These are phyloP conservation scores for Plebejus anna DNA, from an alignment of 2,888 invertebrate genomes.

Conservation along the genomic window DNA sequence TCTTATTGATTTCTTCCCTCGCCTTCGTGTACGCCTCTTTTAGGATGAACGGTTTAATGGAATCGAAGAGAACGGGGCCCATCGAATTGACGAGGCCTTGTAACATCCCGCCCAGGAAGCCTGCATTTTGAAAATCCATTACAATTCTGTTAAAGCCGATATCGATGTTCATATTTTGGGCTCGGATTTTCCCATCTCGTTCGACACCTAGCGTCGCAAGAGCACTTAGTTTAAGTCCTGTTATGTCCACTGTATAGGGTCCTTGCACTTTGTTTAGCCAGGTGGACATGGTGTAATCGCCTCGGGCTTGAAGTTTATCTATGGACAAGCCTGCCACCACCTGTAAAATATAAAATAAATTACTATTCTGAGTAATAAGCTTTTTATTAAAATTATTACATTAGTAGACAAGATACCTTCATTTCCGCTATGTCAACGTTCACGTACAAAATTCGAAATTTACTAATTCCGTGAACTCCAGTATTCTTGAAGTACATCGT, in stretches of 20 bases:
- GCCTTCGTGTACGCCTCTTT: constrained; percentile 88
- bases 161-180: constrained; percentile 89
- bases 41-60: constrained; percentile 91
- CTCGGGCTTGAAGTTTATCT: constrained; percentile 84
- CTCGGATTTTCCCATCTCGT: constrained; percentile 86
- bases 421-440: constrained; percentile 87
- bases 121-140: constrained; percentile 91
- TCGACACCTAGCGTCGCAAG: constrained; percentile 86
- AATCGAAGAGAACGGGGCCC: constrained; percentile 90
- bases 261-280: constrained; percentile 86
- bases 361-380: background rate
- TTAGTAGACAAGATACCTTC: constrained; percentile 74
- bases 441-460: constrained; percentile 87
- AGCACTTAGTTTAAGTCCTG: constrained; percentile 84
- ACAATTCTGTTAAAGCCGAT: constrained; percentile 86
- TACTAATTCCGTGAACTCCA: constrained; percentile 87
- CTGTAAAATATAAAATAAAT: constrained; percentile 59
- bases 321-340: constrained; percentile 86
- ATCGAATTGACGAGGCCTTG: constrained; percentile 90
- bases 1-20: constrained; percentile 85
- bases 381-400: background rate
- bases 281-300: constrained; percentile 87
- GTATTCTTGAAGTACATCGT: constrained; percentile 85
- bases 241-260: constrained; percentile 87
- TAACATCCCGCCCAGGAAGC: constrained; percentile 84